A percentile compares a stretch with the other conserved stretches of the same genome.
Conservation (phyloP, 2,113 vertebrate species). For the Amblyornis subalaris region DNA sequence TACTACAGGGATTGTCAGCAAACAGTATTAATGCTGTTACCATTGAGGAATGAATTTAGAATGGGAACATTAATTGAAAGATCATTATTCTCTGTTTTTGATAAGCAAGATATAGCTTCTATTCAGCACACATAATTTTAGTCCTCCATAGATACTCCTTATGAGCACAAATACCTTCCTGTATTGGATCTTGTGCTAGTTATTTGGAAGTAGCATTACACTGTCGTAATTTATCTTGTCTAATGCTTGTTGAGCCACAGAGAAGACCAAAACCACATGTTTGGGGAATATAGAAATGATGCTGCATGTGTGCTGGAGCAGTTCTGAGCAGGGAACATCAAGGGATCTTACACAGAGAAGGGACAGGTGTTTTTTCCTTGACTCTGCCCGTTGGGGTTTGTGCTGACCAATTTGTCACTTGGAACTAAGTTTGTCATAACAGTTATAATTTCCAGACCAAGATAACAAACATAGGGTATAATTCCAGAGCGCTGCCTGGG, state of each 20-base stretch:
- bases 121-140: neutral
- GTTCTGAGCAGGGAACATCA: neutral
- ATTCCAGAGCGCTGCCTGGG: neutral
- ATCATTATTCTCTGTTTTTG: neutral
- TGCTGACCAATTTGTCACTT: neutral
- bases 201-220: neutral
- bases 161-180: neutral
- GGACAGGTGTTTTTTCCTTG: neutral
- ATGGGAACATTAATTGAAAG: neutral
- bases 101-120: neutral
- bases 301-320: neutral
- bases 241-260: neutral
- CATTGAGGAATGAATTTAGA: neutral
- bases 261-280: neutral
- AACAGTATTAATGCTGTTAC: neutral
- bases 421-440: neutral
- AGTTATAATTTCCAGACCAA: conserved; percentile 24
- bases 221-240: neutral
- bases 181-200: neutral
- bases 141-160: neutral
- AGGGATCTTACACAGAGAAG: neutral
- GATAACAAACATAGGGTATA: neutral
- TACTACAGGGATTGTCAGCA: neutral
- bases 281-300: neutral
- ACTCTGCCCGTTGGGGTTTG: neutral